Evolutionary conservation across 2,113 vertebrate genomes (phyloP).

Genomic region (Pelobates fuscus): DNA sequence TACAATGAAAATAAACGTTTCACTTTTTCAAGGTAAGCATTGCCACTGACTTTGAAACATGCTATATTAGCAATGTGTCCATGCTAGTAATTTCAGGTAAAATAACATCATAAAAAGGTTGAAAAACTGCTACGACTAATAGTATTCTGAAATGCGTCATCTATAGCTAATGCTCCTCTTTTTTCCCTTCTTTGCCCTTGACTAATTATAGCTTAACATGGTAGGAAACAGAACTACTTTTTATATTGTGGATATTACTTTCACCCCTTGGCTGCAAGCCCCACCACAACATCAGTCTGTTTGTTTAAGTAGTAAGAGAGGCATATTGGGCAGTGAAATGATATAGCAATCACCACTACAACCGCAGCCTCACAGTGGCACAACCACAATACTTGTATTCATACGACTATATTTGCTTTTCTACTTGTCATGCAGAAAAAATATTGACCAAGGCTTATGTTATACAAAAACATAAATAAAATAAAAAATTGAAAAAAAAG

Average conservation of each 20-base stretch:
- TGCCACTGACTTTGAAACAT: background rate
- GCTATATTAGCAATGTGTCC: background rate
- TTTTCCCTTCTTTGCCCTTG: constrained; percentile 50
- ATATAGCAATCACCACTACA: constrained; percentile 70
- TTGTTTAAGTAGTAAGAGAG: constrained; percentile 63
- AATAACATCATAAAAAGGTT: constrained; percentile 7
- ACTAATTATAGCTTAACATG: constrained; percentile 66
- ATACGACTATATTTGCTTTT: constrained; percentile 65
- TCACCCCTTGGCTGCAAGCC: constrained; percentile 61
- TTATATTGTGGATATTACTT: constrained; percentile 54
- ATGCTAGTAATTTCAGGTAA: background rate
- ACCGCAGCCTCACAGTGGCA: constrained; percentile 67
- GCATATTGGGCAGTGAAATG: constrained; percentile 67
- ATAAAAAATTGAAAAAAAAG: background rate
- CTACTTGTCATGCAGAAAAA: constrained; percentile 52
- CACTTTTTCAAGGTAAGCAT: background rate
- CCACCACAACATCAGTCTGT: constrained; percentile 63
- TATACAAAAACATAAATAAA: constrained; percentile 34
- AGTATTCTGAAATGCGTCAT: constrained; percentile 32
- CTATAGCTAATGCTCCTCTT: constrained; percentile 26
- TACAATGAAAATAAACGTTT: constrained; percentile 1
- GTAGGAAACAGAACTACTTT: constrained; percentile 62
- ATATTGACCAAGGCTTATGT: constrained; percentile 42
- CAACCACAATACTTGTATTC: constrained; percentile 72
- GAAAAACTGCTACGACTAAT: constrained; percentile 22